Percentiles rank a stretch among this genome's conserved stretches.
These are phyloP conservation scores for Pholis gunnellus DNA, from an alignment of 2,113 vertebrate species.

Conservation along the genomic window DNA sequence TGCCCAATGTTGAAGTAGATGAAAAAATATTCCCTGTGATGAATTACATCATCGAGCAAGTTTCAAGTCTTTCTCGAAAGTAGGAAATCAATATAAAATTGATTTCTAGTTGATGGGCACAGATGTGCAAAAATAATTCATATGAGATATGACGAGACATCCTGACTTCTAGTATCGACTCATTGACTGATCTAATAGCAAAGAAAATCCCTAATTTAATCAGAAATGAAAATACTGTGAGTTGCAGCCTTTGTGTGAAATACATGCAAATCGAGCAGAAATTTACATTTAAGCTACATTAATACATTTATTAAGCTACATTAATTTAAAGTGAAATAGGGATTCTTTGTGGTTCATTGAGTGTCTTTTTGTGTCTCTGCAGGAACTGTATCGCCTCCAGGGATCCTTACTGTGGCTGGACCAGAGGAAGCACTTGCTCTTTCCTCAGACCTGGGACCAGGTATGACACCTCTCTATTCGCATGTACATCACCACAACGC, in stretches of 20 bases:
- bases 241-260: neutral
- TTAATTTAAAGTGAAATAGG: neutral
- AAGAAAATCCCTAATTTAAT: neutral
- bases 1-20: neutral
- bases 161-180: neutral
- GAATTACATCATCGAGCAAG: constrained; percentile 5
- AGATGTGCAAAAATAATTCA: neutral
- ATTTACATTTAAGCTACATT: neutral
- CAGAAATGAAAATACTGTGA: neutral
- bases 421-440: constrained; percentile 89
- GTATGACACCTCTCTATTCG: constrained; percentile 73
- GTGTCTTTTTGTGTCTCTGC: constrained; percentile 24
- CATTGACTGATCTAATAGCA: neutral
- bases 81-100: constrained; percentile 4
- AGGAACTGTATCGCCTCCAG: constrained; percentile 94
- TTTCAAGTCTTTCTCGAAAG: neutral
- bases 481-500: constrained; percentile 5
- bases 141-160: neutral
- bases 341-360: constrained; percentile 5
- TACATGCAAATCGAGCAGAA: neutral
- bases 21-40: constrained; percentile 21
- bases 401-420: constrained; percentile 97
- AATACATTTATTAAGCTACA: too few relatives aligned
- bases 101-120: neutral
- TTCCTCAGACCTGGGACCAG: constrained; percentile 92